These are phyloP conservation scores for Sus cebifrons DNA, from an alignment of 2,797 vertebrate species.

Conservation along the genomic window DNA sequence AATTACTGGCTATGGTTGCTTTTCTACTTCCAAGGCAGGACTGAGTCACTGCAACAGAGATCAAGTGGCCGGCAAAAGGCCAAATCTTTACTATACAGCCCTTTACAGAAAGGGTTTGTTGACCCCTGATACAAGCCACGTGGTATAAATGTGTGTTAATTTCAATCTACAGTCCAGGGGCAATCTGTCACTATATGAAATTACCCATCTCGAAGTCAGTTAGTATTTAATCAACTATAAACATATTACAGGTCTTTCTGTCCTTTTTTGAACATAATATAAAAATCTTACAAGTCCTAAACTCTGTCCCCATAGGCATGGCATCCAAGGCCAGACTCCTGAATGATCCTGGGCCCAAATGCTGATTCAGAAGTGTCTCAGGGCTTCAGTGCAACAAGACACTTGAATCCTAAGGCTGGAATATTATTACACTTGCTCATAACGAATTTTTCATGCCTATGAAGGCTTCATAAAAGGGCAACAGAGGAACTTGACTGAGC, in stretches of 20 bases:
- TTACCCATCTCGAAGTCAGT: neutral
- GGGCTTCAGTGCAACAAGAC: neutral
- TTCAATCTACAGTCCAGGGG: neutral
- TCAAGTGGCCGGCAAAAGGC: neutral
- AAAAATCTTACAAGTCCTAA: slow-evolving; percentile 30
- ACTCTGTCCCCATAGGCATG: neutral
- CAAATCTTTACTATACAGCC: neutral
- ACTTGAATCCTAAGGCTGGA: neutral
- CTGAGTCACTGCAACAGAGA: neutral
- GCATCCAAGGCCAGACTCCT: neutral
- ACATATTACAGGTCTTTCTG: neutral
- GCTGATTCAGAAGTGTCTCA: neutral
- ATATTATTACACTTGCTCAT: neutral
- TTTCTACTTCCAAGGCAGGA: slow-evolving; percentile 29
- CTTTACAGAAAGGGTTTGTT: neutral
- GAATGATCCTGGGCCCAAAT: neutral
- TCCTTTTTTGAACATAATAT: neutral
- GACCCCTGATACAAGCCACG: neutral
- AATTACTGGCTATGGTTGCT: neutral
- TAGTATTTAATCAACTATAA: slow-evolving; percentile 32
- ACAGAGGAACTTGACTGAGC: neutral
- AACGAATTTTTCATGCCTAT: neutral
- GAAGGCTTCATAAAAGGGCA: neutral
- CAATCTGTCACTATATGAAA: neutral
- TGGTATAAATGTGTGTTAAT: neutral